Evolutionary conservation across 2,888 invertebrate genomes (phyloP).

Genomic region (Luperina testacea): DNA sequence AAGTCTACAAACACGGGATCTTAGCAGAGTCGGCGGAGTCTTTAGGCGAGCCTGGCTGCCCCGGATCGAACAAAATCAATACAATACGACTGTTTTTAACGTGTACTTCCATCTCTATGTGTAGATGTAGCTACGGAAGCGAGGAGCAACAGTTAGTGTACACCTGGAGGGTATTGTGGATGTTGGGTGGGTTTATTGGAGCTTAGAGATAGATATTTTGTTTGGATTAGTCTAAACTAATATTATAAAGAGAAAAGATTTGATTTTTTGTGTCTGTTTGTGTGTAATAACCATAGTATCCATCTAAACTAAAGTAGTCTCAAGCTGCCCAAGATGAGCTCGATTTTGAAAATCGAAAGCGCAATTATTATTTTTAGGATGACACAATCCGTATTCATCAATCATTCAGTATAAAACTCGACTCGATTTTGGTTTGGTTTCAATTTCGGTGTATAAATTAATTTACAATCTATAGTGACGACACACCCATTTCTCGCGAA

Average conservation of each 20-base stretch:
- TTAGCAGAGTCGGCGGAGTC: conserved; percentile 49
- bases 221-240: not conserved
- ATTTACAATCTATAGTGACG: not conserved
- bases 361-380: not conserved
- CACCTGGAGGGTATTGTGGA: conserved; percentile 68
- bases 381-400: not conserved
- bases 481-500: not conserved
- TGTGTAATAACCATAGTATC: not conserved
- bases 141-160: conserved; percentile 86
- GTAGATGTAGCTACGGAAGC: conserved; percentile 67
- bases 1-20: conserved; percentile 29
- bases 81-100: conserved; percentile 85
- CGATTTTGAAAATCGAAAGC: not conserved
- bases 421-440: too few species aligned
- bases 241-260: not conserved
- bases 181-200: not conserved
- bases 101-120: conserved; percentile 74
- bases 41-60: conserved; percentile 57
- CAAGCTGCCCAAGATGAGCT: not conserved
- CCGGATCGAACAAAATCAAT: conserved; percentile 88
- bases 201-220: not conserved
- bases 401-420: not conserved
- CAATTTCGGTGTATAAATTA: not conserved
- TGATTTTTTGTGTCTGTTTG: not conserved
- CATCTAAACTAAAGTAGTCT: not conserved